Evolutionary conservation across 2,113 vertebrate species (phyloP).

Genomic region (Pachycephala philippinensis): DNA sequence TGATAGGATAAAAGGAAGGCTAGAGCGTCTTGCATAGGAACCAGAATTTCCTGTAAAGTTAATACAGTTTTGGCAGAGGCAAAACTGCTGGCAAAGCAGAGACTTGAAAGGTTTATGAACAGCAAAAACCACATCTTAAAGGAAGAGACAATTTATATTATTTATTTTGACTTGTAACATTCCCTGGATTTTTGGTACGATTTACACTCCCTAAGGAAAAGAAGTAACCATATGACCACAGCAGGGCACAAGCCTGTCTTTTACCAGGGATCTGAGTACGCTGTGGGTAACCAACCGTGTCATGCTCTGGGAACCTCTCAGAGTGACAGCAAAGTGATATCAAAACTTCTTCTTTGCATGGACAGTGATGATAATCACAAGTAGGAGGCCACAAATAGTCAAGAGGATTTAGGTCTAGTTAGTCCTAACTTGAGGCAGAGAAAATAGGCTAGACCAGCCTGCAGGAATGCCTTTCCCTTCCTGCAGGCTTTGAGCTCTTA

Average conservation of each 20-base stretch:
- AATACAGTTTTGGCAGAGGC: not conserved
- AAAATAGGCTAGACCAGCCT: not conserved
- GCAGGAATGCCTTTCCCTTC: not conserved
- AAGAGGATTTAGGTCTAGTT: not conserved
- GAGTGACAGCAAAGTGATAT: not conserved
- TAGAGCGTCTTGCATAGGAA: not conserved
- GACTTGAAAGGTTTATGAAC: not conserved
- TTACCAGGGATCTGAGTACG: not conserved
- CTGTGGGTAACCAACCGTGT: not conserved
- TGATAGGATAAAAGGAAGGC: no score
- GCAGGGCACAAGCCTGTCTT: not conserved
- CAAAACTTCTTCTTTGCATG: fast-evolving
- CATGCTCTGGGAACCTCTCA: not conserved
- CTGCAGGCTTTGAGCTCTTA: not conserved
- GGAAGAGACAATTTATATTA: not conserved
- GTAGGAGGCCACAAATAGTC: not conserved
- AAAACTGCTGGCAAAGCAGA: not conserved
- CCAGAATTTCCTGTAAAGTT: not conserved
- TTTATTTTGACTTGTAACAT: not conserved
- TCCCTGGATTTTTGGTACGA: not conserved
- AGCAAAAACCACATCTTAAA: not conserved
- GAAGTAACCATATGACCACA: not conserved
- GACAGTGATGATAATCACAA: not conserved
- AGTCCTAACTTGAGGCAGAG: not conserved
- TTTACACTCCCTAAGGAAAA: not conserved